Evolutionary conservation across 2,113 vertebrate species (phyloP).

Genomic region (Trematomus loennbergii): DNA sequence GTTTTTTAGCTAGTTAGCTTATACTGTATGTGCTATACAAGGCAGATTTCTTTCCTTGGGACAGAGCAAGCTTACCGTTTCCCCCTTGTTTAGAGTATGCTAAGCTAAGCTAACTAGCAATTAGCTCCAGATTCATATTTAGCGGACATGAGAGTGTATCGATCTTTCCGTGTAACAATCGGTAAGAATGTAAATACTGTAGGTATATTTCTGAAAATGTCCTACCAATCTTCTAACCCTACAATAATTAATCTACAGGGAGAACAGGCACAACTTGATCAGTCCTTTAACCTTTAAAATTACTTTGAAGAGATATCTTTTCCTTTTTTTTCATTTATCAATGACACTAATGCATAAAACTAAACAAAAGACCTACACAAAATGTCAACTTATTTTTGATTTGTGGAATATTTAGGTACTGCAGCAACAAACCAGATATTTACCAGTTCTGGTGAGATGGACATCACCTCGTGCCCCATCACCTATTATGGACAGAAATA

Average conservation of each 20-base stretch:
- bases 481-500: conserved; percentile 61
- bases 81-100: not conserved
- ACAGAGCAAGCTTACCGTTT: too few relatives aligned
- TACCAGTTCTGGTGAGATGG: conserved; percentile 47
- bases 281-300: not conserved
- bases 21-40: not conserved
- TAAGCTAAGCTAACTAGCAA: not conserved
- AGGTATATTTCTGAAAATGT: not conserved
- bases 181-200: not conserved
- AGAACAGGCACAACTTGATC: not conserved
- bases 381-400: not conserved
- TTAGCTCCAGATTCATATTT: not conserved
- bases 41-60: not conserved
- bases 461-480: conserved; percentile 59
- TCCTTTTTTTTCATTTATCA: not conserved
- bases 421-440: conserved; percentile 36
- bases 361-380: not conserved
- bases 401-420: conserved; percentile 26
- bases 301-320: too few relatives aligned
- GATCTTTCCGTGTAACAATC: not conserved
- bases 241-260: not conserved
- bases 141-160: not conserved
- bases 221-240: not conserved
- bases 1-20: not conserved
- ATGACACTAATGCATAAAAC: not conserved